Evolutionary conservation across 2,797 vertebrate species (phyloP).

Genomic region (Manis javanica): DNA sequence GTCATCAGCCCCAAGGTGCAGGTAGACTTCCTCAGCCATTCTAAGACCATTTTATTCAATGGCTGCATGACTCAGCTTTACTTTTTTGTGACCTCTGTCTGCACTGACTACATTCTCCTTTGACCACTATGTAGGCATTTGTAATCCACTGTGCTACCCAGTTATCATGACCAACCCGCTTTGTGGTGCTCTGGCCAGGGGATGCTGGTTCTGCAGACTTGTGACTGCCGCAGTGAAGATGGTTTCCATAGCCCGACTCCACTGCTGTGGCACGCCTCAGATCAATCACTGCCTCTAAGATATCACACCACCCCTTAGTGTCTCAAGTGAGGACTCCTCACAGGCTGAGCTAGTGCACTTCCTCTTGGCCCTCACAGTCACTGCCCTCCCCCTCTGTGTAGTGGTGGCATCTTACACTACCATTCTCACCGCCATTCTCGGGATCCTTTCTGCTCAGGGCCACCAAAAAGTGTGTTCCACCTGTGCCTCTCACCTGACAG

Average conservation of each 20-base stretch:
- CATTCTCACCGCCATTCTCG: conserved; percentile 74
- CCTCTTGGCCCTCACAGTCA: conserved; percentile 72
- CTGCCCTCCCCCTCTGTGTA: conserved; percentile 70
- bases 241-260: conserved; percentile 79
- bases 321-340: conserved; percentile 76
- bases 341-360: conserved; percentile 72
- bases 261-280: conserved; percentile 69
- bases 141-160: conserved; percentile 80
- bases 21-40: conserved; percentile 69
- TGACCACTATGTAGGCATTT: conserved; percentile 82
- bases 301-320: conserved; percentile 83
- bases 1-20: conserved; percentile 86
- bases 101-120: conserved; percentile 84
- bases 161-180: conserved; percentile 79
- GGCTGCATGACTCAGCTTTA: conserved; percentile 85
- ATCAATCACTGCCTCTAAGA: conserved; percentile 87
- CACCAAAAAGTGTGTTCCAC: conserved; percentile 79
- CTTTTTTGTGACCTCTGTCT: conserved; percentile 87
- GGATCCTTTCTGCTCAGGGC: conserved; percentile 75
- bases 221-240: conserved; percentile 83
- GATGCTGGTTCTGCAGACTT: conserved; percentile 83
- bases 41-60: conserved; percentile 82
- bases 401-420: conserved; percentile 72
- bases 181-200: conserved; percentile 70
- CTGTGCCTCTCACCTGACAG: conserved; percentile 77